Evolutionary conservation across 1,140 invertebrate genomes (phyloP).

Genomic region (Bombyx mori): ASM3026992v2 NC_085117.1:1635001-1635500

Average conservation of each 20-base stretch:
- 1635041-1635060: too few relatives aligned
- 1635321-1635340: too few relatives aligned
- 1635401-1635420: neutral
- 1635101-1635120: conserved; percentile 37
- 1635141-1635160: conserved; percentile 38
- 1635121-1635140: conserved; percentile 33
- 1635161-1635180: conserved; percentile 40
- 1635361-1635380: too few relatives aligned
- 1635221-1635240: conserved; percentile 25
- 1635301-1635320: neutral
- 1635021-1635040: too few relatives aligned
- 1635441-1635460: too few relatives aligned
- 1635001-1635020: too few relatives aligned
- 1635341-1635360: neutral
- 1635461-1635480: too few relatives aligned
- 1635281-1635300: neutral
- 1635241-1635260: neutral
- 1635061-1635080: too few relatives aligned
- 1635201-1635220: conserved; percentile 49
- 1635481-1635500: too few relatives aligned
- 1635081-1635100: neutral
- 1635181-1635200: conserved; percentile 50
- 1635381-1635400: too few relatives aligned
- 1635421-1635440: too few relatives aligned
- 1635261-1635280: neutral